phyloP scores from a whole-genome alignment of 2,888 invertebrate genomes.

The Sepioteuthis lessoniana region DNA sequence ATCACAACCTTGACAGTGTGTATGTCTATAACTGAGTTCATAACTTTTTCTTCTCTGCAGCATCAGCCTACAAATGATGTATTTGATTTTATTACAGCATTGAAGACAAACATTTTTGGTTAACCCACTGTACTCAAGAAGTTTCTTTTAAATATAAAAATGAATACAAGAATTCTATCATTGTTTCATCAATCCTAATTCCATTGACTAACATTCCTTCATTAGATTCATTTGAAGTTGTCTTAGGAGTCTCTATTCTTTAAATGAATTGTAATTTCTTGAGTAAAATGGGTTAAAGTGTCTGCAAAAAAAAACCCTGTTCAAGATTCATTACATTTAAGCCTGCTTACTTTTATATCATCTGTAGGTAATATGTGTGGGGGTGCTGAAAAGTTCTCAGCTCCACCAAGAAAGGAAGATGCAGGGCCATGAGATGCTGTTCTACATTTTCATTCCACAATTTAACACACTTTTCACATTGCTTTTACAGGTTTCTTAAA shows the following conservation, averaged over 20 bases:
- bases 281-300: not conserved
- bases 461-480: too few species aligned
- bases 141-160: not conserved
- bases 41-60: not conserved
- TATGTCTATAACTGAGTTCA: not conserved
- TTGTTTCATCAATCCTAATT: not conserved
- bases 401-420: too few species aligned
- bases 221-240: not conserved
- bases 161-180: not conserved
- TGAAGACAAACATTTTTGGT: not conserved
- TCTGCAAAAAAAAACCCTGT: not conserved
- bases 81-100: not conserved
- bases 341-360: not conserved
- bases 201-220: not conserved
- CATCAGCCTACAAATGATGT: not conserved
- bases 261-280: not conserved
- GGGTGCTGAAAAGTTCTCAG: too few species aligned
- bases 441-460: too few species aligned
- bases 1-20: conserved; percentile 33
- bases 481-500: too few species aligned
- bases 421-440: too few species aligned
- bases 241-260: too few species aligned
- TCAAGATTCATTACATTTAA: not conserved
- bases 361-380: not conserved
- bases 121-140: not conserved